Base-by-base conservation (phyloP, 2,113 vertebrate species). In the Philantomba maxwellii region DNA sequence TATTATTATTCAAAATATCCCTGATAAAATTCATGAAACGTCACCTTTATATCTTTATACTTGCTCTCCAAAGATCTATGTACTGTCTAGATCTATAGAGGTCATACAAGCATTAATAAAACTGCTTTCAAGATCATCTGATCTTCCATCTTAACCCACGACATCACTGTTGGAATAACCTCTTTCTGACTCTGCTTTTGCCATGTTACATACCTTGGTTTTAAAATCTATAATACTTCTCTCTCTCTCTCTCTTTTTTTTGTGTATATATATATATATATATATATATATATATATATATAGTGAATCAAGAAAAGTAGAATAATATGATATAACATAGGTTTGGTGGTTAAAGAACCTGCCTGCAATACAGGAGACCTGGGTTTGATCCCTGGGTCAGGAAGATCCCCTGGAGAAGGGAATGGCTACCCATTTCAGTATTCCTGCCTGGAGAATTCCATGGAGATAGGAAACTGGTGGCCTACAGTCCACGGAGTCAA, bases 21-120 rank as follows among this genome's bases (percentile, higher is more conserved):
- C n/a, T 47, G 55, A 47, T 86, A 70, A 87, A 23, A 85, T 36
- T 93, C 51, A 89, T 45, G 15, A 91, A 96, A 60, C 55, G 10
- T 21, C n/a, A 88, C 23, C 55, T 55, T 70, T 89, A 28, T 80
- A 55, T 83, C 81, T 85, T 66, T 51, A 80, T 8, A 28, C 7
- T 89, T 93, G 39, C 17, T 80, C 58, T 93, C 57, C 86, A 91
- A 89, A 78, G 55, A 43, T n/a, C 49, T 82, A 9, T 10, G 1
- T 30, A 19, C 12, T 60, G 2, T 81, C 8, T 83, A 66, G 64
- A 87, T 5, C 43, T 89, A 83, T 99, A 12, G 99, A 39, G 43
- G 9, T 55, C 57, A 66, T 39, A 82, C 6, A 11, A 12, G 5
- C 10, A 3, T 87, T 53, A 70, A 70, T 45, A 23, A 87, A 80